Base-by-base conservation (phyloP, 2,797 vertebrate species). In the Poecilia picta region DNA sequence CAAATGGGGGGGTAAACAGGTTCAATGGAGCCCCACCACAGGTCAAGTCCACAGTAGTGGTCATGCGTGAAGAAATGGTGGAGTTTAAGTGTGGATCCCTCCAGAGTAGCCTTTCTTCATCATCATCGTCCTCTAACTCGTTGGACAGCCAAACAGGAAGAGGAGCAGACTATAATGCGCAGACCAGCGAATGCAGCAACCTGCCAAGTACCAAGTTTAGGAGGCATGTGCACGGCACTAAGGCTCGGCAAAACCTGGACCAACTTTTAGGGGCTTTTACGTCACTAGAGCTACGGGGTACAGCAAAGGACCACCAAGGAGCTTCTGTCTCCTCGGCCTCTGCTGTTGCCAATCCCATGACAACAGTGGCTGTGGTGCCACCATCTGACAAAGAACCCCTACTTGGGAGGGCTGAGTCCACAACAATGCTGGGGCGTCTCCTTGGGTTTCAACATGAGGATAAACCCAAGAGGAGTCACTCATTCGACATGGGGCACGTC, bases 401-500 rank as follows among this genome's bases (percentile, higher is more conserved):
- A 83, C 95, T 99, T 70, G 97, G 98, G 83, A 96, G 97, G 16
- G 95, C 96, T 0, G 96, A 98, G 51, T 97, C 97, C 85, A 95
- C 94, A 59, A 94, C 92, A 83, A 96, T 96, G 93, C 95, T 98
- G 81, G 96, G 95, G 83, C 97, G 97, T 81, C 95, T 98, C 72
- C 95, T 99, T 25, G 96, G 95, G 74, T 92, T 97, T 88, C 97
- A 97, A 74, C 95, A 97, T 92, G 97, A 99, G 90, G 95, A 95
- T 62, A 98, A 97, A 94, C 96, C 98, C 90, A 98, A 97, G 88
- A 96, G 98, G 93, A 99, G 98, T 94, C 98, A 98, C 89, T 99
- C 98, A 4, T 99, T 99, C 75, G 98, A 99, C 94, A 98, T 99
- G 97, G 98, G 98, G 81, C 97, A 99, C 80, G 97, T 98, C 0